phyloP scores from a whole-genome alignment of 2,113 vertebrate genomes.

The Rhineura floridana region DNA sequence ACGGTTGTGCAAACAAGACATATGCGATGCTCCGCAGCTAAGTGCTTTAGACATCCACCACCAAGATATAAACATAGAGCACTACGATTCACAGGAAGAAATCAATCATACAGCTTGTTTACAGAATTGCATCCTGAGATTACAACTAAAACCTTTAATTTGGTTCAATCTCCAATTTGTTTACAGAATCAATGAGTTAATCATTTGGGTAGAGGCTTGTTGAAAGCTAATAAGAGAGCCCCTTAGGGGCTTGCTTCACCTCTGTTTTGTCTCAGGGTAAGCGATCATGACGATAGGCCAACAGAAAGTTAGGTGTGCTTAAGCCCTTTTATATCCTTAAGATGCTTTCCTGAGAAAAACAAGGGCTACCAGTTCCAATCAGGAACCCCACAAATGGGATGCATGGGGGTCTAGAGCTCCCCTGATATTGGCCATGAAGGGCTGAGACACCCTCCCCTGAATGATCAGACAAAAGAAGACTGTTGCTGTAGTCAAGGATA shows the following conservation, averaged over 20 bases:
- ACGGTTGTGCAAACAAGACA: constrained; percentile 58
- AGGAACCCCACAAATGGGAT: not conserved
- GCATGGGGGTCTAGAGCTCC: not conserved
- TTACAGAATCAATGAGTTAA: not conserved
- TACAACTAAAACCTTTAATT: not conserved
- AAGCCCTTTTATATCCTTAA: not conserved
- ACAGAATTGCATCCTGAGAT: not conserved
- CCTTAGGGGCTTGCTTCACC: not conserved
- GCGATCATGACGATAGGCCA: not conserved
- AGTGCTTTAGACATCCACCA: constrained; percentile 35
- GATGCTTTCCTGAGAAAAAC: not conserved
- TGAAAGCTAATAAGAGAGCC: not conserved
- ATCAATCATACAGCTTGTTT: constrained; percentile 35
- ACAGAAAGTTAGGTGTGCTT: not conserved
- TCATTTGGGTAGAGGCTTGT: not conserved
- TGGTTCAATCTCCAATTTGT: not conserved
- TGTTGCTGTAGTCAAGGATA: not conserved
- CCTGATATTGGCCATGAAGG: too few species aligned
- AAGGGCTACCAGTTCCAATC: not conserved
- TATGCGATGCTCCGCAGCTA: constrained; percentile 45
- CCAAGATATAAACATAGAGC: constrained; percentile 29
- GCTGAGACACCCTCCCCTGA: not conserved
- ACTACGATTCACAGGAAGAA: constrained; percentile 26
- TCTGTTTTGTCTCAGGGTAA: not conserved
- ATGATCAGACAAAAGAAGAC: not conserved